A percentile compares a stretch with the other conserved stretches of the same genome.
Conservation (phyloP, 2,888 invertebrate species). For the Cantharis rustica region DNA sequence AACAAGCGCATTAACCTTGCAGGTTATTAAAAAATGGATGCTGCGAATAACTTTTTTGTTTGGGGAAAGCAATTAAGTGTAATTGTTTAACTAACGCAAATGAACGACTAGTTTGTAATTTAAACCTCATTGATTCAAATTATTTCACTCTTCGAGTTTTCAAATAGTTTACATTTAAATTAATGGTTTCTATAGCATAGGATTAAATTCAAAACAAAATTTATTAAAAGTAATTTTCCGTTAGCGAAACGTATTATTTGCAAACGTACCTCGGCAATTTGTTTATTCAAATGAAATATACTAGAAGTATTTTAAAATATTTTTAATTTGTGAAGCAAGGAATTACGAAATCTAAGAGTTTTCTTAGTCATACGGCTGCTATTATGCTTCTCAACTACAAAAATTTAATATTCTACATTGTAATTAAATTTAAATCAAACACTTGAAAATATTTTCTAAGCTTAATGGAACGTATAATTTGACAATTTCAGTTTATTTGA, state of each 20-base stretch:
- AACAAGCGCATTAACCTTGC: background rate
- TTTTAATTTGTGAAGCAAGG: background rate
- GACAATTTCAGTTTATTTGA: background rate
- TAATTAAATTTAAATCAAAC: background rate
- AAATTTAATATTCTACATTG: background rate
- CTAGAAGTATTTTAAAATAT: background rate
- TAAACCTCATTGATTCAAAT: background rate
- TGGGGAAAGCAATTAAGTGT: background rate
- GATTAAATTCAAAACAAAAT: background rate
- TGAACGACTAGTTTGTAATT: background rate
- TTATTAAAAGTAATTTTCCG: background rate
- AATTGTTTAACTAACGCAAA: background rate
- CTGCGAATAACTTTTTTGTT: background rate
- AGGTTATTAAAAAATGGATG: background rate
- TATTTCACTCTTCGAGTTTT: background rate
- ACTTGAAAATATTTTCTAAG: background rate
- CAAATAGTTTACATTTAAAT: background rate
- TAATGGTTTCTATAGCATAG: background rate
- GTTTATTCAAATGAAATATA: background rate
- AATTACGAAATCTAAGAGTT: background rate
- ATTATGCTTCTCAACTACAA: background rate
- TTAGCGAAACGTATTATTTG: background rate
- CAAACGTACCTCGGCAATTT: background rate
- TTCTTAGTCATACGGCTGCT: background rate
- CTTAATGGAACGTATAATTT: background rate